Conservation (phyloP, 2,113 vertebrate genomes). For the Bothrops jararaca region DNA sequence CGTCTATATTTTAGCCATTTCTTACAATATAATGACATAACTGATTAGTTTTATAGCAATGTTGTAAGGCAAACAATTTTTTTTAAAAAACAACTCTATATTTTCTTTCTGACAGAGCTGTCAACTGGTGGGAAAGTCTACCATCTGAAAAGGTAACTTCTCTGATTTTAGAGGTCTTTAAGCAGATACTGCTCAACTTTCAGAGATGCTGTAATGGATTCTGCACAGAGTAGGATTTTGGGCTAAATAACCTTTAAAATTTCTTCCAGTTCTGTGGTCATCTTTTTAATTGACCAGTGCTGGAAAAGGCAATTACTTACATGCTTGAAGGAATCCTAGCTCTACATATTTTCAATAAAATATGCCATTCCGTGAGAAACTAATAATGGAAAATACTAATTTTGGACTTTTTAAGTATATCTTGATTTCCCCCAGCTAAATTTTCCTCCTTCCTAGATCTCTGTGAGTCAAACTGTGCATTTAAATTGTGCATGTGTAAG, state of each 20-base stretch:
- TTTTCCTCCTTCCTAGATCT: background rate
- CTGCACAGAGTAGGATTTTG: background rate
- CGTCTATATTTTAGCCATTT: background rate
- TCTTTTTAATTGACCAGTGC: background rate
- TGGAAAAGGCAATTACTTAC: background rate
- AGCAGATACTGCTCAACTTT: background rate
- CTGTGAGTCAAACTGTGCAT: background rate
- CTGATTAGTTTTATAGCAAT: background rate
- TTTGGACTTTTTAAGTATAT: background rate
- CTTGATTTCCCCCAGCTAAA: background rate
- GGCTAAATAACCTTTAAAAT: background rate
- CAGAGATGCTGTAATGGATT: background rate
- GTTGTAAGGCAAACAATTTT: background rate
- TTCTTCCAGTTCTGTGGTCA: background rate
- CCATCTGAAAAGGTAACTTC: background rate
- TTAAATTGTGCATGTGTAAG: background rate
- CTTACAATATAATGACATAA: background rate
- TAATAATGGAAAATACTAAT: background rate
- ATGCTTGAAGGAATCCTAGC: background rate
- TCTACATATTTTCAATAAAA: background rate
- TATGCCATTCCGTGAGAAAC: background rate
- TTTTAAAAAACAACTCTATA: background rate
- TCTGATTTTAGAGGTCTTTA: background rate
- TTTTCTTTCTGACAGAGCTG: background rate
- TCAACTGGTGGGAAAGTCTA: background rate